Evolutionary conservation across 2,888 invertebrate genomes (phyloP).

Genomic region (Lepidocyrtoides sp.): DNA sequence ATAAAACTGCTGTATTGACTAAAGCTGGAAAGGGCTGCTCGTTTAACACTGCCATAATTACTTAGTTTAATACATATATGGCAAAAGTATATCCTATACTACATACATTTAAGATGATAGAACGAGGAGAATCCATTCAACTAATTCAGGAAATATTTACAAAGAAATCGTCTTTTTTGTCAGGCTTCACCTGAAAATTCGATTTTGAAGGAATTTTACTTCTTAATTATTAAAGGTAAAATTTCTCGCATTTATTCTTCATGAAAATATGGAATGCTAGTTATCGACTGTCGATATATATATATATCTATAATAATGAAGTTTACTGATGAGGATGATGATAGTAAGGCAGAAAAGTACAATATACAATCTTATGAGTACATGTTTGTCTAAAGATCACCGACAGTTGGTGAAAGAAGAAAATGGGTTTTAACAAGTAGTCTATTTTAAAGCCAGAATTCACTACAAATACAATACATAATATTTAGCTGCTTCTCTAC

Average conservation of each 20-base stretch:
- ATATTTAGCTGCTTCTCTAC: neutral
- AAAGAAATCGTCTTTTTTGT: too few species aligned
- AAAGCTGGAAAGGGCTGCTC: too few species aligned
- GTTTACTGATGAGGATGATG: neutral
- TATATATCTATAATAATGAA: neutral
- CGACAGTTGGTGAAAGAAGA: neutral
- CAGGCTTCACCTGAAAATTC: neutral
- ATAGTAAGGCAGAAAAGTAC: constrained; percentile 55
- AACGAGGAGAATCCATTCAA: too few species aligned
- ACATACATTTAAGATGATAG: too few species aligned
- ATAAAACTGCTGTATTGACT: too few species aligned
- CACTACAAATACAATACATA: neutral
- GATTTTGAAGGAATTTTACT: neutral
- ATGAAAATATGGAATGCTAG: constrained; percentile 48
- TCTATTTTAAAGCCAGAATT: constrained; percentile 10
- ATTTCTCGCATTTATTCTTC: neutral
- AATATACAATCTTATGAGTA: neutral
- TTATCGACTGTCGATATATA: neutral
- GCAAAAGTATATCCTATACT: too few species aligned
- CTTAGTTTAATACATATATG: too few species aligned
- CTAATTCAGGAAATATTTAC: too few species aligned
- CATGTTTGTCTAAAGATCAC: neutral
- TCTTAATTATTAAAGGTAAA: neutral
- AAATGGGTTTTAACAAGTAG: neutral
- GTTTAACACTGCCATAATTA: too few species aligned